phyloP scores from a whole-genome alignment of 2,888 invertebrate species.

The Ophioninae sp. region DNA sequence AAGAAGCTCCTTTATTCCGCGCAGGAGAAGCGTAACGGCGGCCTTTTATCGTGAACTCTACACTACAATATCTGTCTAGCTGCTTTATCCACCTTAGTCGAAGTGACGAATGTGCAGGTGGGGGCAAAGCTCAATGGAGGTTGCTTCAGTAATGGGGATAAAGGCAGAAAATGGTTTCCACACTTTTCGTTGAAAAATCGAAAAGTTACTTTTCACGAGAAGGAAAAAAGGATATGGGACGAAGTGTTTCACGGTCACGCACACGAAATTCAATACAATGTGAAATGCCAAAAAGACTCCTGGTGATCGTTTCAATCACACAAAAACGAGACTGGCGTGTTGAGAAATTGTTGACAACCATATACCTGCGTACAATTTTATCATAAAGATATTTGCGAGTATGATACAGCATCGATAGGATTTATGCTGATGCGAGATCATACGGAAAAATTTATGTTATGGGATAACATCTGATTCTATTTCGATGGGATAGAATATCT shows the following conservation, averaged over 20 bases:
- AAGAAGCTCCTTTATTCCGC: slow-evolving; percentile 48
- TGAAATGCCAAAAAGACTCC: slow-evolving; percentile 13
- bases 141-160: slow-evolving; percentile 24
- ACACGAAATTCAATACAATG: not conserved
- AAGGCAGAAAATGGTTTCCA: slow-evolving; percentile 36
- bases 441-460: slow-evolving; percentile 28
- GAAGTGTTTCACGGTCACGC: slow-evolving; percentile 15
- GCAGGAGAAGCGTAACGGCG: slow-evolving; percentile 32
- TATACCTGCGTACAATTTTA: slow-evolving; percentile 22
- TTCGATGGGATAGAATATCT: slow-evolving; percentile 20
- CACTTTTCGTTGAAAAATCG: slow-evolving; percentile 16
- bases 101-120: slow-evolving; percentile 1
- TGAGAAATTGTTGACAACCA: not conserved
- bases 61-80: slow-evolving; percentile 3
- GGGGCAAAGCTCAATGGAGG: slow-evolving; percentile 5
- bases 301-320: not conserved
- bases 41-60: slow-evolving; percentile 36
- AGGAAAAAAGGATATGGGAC: slow-evolving; percentile 63
- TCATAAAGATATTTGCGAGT: slow-evolving; percentile 17
- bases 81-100: slow-evolving; percentile 29
- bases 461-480: slow-evolving; percentile 24
- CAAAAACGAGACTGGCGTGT: not conserved
- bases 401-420: slow-evolving; percentile 13
- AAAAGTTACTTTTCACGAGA: not conserved
- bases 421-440: slow-evolving; percentile 24